These are phyloP conservation scores for Empis livida DNA, from an alignment of 2,888 invertebrate genomes.

Conservation along the genomic window DNA sequence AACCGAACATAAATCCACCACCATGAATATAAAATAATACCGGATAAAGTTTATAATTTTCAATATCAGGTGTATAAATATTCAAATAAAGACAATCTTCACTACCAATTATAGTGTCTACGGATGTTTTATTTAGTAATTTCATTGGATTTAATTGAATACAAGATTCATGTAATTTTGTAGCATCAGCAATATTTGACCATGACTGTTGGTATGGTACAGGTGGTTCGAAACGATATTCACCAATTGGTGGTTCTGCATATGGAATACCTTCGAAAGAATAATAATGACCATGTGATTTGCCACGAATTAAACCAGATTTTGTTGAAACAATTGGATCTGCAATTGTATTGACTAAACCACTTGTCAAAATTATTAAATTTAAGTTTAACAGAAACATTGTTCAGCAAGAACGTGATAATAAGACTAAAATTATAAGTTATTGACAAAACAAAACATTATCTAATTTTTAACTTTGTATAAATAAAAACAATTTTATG, in stretches of 20 bases:
- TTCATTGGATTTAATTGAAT: background rate
- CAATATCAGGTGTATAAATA: slow-evolving; percentile 39
- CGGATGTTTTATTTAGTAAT: too few relatives aligned
- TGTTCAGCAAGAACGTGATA: too few relatives aligned
- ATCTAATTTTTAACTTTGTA: too few relatives aligned
- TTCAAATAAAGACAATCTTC: slow-evolving; percentile 55
- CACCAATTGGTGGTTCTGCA: slow-evolving; percentile 45
- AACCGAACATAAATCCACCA: slow-evolving; percentile 52
- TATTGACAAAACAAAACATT: too few relatives aligned
- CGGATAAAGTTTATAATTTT: slow-evolving; percentile 30
- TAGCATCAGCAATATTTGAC: slow-evolving; percentile 34
- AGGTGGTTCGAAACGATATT: slow-evolving; percentile 39
- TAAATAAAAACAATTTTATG: too few relatives aligned
- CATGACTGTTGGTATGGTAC: slow-evolving; percentile 6
- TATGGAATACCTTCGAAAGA: slow-evolving; percentile 50
- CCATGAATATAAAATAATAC: slow-evolving; percentile 52
- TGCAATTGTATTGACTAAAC: too few relatives aligned
- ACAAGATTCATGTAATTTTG: slow-evolving; percentile 16
- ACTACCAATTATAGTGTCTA: too few relatives aligned
- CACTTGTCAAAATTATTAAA: too few relatives aligned
- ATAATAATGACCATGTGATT: slow-evolving; percentile 28
- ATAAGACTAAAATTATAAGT: too few relatives aligned
- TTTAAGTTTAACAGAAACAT: too few relatives aligned
- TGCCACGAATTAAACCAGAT: slow-evolving; percentile 8
- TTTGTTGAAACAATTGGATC: slow-evolving; percentile 1